Conservation (phyloP, 2,113 vertebrate species). For the Mesoclemmys tuberculata region DNA sequence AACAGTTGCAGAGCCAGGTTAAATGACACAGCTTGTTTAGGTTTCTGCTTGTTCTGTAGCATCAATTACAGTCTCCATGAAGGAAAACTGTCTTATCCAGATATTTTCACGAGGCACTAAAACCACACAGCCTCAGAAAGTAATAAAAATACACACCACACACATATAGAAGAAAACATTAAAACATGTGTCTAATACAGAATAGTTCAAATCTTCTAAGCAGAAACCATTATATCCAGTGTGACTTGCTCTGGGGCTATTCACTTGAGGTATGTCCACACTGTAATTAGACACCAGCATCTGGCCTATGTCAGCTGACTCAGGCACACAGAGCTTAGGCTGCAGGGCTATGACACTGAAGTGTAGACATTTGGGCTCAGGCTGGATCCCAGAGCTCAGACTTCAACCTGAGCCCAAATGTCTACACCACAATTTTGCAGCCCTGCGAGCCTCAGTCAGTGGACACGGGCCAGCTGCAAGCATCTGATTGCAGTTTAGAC, state of each 20-base stretch:
- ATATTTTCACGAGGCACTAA: neutral
- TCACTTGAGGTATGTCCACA: neutral
- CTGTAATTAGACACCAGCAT: neutral
- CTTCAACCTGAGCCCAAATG: neutral
- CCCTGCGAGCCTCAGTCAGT: neutral
- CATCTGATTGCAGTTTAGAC: neutral
- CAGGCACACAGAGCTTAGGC: neutral
- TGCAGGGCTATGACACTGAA: neutral
- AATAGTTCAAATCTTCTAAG: neutral
- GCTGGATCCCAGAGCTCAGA: neutral
- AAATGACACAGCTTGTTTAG: neutral
- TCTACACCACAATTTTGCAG: neutral
- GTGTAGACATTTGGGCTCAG: neutral
- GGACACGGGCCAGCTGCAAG: neutral
- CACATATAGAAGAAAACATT: neutral
- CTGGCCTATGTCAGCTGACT: neutral
- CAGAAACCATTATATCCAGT: neutral
- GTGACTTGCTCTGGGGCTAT: neutral
- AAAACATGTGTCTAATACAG: fast-evolving
- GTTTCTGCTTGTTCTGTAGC: neutral
- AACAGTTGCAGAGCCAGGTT: neutral
- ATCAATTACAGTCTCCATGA: neutral
- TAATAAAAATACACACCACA: neutral
- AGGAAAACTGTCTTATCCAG: neutral
- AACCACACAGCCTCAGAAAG: neutral